Conservation (phyloP, 2,113 vertebrate genomes). For the Fregetta grallaria region DNA sequence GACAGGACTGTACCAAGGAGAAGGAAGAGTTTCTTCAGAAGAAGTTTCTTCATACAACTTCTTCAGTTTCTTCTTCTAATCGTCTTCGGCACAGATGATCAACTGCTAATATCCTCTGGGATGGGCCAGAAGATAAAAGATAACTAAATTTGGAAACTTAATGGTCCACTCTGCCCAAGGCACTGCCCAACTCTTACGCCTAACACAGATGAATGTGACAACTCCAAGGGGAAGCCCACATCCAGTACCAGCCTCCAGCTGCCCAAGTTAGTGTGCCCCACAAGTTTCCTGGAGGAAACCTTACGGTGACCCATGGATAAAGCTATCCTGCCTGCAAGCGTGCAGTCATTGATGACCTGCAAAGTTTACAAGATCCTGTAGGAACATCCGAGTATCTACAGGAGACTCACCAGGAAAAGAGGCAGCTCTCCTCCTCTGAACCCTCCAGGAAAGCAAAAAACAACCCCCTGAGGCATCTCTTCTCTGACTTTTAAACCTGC, state of each 20-base stretch:
- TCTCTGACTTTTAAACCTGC: background rate
- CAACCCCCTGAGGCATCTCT: accelerated
- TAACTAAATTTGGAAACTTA: background rate
- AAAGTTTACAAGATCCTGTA: background rate
- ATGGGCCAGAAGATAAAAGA: background rate
- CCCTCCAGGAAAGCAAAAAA: background rate
- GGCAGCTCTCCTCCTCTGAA: background rate
- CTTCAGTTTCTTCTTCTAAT: background rate
- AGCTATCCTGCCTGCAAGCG: background rate
- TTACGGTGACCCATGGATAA: background rate
- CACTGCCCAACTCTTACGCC: background rate
- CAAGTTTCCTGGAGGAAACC: background rate
- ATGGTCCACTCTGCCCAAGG: background rate
- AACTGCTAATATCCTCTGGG: background rate
- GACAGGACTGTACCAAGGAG: background rate
- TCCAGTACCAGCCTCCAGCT: background rate
- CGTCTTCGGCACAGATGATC: background rate
- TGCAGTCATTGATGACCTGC: accelerated
- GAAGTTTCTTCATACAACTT: background rate
- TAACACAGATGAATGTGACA: background rate
- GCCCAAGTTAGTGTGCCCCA: background rate
- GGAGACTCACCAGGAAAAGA: background rate
- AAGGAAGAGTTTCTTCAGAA: background rate
- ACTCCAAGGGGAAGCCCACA: background rate
- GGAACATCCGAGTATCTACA: background rate